Evolutionary conservation across 2,113 vertebrate genomes (phyloP).

Genomic region (Sebastes schlegelii): DNA sequence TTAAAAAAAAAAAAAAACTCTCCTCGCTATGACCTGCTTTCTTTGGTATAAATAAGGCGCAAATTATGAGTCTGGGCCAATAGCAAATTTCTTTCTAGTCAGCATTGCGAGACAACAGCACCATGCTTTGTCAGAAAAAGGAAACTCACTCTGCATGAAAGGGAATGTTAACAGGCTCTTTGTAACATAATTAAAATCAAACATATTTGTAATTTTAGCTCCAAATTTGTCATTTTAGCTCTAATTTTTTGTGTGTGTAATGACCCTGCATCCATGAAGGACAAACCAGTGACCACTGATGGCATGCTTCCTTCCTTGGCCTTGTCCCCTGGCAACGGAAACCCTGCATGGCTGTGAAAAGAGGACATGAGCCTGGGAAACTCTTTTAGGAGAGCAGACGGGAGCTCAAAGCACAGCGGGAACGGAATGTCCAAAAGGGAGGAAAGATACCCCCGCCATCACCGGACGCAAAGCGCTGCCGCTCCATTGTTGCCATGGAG

Average conservation of each 20-base stretch:
- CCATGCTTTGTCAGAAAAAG: slow-evolving; percentile 54
- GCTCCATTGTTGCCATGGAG: slow-evolving; percentile 48
- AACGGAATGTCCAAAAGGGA: slow-evolving; percentile 77
- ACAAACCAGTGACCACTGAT: slow-evolving; percentile 49
- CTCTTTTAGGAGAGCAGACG: slow-evolving; percentile 71
- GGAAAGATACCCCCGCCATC: slow-evolving; percentile 55
- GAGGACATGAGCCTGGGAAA: slow-evolving; percentile 82
- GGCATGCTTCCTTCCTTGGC: slow-evolving; percentile 77
- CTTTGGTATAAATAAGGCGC: background rate
- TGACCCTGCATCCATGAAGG: slow-evolving; percentile 25
- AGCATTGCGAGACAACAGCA: slow-evolving; percentile 47
- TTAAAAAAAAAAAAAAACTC: background rate
- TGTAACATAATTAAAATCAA: slow-evolving; percentile 1
- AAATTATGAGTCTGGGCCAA: slow-evolving; percentile 12
- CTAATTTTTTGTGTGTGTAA: slow-evolving; percentile 12
- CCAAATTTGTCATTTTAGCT: slow-evolving; percentile 22
- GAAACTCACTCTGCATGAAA: slow-evolving; percentile 25
- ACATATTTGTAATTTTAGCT: slow-evolving; percentile 13
- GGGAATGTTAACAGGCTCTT: slow-evolving; percentile 7
- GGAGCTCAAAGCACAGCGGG: slow-evolving; percentile 75
- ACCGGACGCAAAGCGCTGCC: slow-evolving; percentile 65
- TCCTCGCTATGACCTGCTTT: slow-evolving; percentile 18
- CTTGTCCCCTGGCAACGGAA: slow-evolving; percentile 80
- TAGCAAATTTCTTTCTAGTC: slow-evolving; percentile 5
- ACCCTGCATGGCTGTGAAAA: slow-evolving; percentile 77